Percentiles rank a stretch among this genome's conserved stretches.
Conservation (phyloP, 2,113 vertebrate genomes). For the Mormoops blainvillei region DNA sequence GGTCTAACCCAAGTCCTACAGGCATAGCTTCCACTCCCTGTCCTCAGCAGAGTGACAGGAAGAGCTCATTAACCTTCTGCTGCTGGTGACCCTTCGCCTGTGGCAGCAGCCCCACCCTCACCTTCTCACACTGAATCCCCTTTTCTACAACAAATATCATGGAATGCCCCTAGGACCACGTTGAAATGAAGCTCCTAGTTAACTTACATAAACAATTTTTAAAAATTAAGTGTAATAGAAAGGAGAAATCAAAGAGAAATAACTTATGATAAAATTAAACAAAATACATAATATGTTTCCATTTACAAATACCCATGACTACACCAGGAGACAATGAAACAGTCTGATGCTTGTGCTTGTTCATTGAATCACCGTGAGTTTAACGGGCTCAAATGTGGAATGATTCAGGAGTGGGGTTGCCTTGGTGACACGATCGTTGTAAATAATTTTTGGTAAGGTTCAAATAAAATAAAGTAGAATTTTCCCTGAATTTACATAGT, state of each 20-base stretch:
- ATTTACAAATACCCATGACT: background rate
- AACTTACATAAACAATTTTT: background rate
- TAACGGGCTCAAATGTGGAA: no score
- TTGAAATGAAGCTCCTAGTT: background rate
- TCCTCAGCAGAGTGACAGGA: background rate
- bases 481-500: background rate
- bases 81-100: background rate
- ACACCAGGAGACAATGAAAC: no score
- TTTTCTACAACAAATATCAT: background rate
- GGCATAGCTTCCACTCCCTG: background rate
- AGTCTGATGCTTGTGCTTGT: background rate
- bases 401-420: background rate
- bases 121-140: background rate
- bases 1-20: background rate
- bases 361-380: background rate
- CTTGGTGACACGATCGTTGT: background rate
- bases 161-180: background rate
- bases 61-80: background rate
- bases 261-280: background rate
- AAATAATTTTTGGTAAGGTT: background rate
- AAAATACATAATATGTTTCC: background rate
- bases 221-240: background rate
- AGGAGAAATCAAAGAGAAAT: background rate
- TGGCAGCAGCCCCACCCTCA: rapidly evolving
- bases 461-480: background rate